A percentile compares a stretch with the other conserved stretches of the same genome.
Evolutionary conservation across 2,888 invertebrate species (phyloP).

Genomic region (Sialis fuliginosa): DNA sequence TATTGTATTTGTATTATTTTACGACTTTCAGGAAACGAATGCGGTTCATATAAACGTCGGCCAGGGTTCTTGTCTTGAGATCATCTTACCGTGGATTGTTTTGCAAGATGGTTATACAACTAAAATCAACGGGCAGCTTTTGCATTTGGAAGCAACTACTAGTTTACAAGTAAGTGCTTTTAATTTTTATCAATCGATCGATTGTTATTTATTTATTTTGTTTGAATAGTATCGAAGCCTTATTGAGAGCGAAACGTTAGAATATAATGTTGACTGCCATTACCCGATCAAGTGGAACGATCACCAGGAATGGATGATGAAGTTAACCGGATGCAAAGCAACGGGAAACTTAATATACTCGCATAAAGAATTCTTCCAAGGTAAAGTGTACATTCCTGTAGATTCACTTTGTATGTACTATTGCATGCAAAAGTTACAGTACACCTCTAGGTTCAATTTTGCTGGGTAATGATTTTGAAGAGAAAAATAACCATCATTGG

Average conservation of each 20-base stretch:
- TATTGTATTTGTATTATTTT: too few species aligned
- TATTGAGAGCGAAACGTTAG: conserved; percentile 85
- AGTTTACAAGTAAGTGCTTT: conserved; percentile 47
- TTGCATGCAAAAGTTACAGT: neutral
- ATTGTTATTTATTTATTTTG: too few species aligned
- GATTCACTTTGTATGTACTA: conserved; percentile 3
- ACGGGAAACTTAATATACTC: conserved; percentile 83
- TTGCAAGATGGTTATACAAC: conserved; percentile 75
- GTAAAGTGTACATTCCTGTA: conserved; percentile 18
- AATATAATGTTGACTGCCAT: conserved; percentile 73
- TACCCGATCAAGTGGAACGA: conserved; percentile 94
- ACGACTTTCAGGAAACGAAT: conserved; percentile 60
- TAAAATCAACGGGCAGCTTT: conserved; percentile 80
- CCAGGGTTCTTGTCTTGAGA: conserved; percentile 88
- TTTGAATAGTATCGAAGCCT: conserved; percentile 57
- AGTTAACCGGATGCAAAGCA: conserved; percentile 86
- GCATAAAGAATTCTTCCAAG: conserved; percentile 90
- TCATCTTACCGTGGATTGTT: conserved; percentile 90
- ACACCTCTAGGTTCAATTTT: too few species aligned
- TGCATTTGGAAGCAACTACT: conserved; percentile 90
- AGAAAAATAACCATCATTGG: too few species aligned
- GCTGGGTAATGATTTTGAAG: too few species aligned
- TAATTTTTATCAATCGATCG: too few species aligned
- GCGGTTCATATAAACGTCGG: conserved; percentile 92
- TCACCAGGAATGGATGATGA: conserved; percentile 85